Evolutionary conservation across 2,797 vertebrate species (phyloP).

Genomic region (Takifugu ocellatus): DNA sequence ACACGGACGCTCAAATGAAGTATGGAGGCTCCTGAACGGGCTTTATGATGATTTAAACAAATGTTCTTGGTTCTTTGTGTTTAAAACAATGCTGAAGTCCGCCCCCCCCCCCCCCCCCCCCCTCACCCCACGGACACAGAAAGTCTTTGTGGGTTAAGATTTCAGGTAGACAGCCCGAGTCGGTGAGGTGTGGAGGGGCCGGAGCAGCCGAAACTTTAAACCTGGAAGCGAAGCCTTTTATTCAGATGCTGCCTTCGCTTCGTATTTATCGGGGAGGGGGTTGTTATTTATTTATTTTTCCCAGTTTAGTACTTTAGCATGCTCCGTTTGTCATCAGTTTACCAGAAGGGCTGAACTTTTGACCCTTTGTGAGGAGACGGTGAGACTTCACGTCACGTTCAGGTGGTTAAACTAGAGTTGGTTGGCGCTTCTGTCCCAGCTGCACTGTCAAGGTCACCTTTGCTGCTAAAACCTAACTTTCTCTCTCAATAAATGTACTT

Average conservation of each 20-base stretch:
- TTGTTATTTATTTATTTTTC: constrained; percentile 3
- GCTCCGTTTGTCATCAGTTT: not conserved
- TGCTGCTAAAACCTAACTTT: no score
- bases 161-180: constrained; percentile 18
- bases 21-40: not conserved
- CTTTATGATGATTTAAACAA: no score
- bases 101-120: not conserved
- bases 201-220: constrained; percentile 31
- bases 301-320: not conserved
- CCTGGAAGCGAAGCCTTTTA: constrained; percentile 26
- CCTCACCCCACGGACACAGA: constrained; percentile 6
- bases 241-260: constrained; percentile 6
- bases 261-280: not conserved
- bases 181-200: not conserved
- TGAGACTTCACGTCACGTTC: no score
- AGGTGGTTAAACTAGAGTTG: no score
- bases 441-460: no score
- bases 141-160: constrained; percentile 25
- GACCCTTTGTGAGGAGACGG: not conserved
- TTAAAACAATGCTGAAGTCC: not conserved
- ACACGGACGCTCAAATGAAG: not conserved
- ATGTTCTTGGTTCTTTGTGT: not conserved
- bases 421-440: not conserved
- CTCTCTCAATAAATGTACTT: no score
- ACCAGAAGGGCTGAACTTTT: constrained; percentile 7